Evolutionary conservation across 2,113 vertebrate species (phyloP).

Genomic region (Ardeotis arabs): DNA sequence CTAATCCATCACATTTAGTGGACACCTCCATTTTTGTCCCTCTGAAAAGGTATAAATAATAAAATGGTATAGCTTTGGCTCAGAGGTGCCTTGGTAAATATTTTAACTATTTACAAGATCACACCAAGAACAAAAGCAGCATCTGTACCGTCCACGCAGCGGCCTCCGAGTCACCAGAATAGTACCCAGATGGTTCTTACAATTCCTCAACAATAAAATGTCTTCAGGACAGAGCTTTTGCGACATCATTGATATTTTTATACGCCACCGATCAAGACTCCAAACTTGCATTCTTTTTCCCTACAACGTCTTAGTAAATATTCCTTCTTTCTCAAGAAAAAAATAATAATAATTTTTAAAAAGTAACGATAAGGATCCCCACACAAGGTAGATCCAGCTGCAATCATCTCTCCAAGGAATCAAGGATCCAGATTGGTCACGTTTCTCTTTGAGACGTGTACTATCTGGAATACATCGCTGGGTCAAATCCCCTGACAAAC

Average conservation of each 20-base stretch:
- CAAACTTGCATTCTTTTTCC: not conserved
- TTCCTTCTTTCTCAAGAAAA: not conserved
- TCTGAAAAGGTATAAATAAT: slow-evolving; percentile 99
- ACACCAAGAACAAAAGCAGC: slow-evolving; percentile 90
- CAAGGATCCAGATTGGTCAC: slow-evolving; percentile 17
- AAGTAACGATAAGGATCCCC: not conserved
- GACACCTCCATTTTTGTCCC: slow-evolving; percentile 98
- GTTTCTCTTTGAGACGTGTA: not conserved
- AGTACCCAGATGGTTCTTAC: slow-evolving; percentile 91
- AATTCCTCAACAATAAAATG: slow-evolving; percentile 79
- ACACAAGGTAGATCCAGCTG: not conserved
- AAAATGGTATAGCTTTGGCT: slow-evolving; percentile 83
- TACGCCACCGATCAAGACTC: slow-evolving; percentile 41
- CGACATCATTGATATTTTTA: slow-evolving; percentile 61
- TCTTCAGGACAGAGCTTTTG: slow-evolving; percentile 64
- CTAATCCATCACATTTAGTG: slow-evolving; percentile 99
- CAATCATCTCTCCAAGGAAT: not conserved
- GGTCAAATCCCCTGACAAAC: slow-evolving; percentile 19
- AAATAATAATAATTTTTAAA: not conserved
- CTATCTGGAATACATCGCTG: slow-evolving; percentile 40
- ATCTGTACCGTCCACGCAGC: slow-evolving; percentile 89
- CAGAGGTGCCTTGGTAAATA: slow-evolving; percentile 95
- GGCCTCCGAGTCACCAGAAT: slow-evolving; percentile 74
- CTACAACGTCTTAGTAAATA: not conserved
- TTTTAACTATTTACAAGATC: slow-evolving; percentile 99